Percentiles rank a stretch among this genome's conserved stretches.
Conservation (phyloP, 2,113 vertebrate species). For the Tilapia sparmanii region DNA sequence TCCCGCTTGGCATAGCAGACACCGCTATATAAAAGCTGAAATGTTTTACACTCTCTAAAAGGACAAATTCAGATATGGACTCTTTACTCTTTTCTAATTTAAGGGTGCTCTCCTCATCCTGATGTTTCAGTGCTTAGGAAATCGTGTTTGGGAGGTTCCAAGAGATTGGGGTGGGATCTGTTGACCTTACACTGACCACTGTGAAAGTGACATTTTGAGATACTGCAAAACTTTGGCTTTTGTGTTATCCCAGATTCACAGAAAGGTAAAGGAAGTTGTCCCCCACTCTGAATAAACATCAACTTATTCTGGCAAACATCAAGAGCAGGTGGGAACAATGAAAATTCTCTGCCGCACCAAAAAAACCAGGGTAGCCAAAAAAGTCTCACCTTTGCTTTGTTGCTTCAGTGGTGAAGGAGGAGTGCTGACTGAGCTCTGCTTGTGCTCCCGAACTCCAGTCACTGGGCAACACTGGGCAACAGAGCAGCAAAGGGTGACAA, state of each 20-base stretch:
- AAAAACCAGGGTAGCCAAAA: background rate
- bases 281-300: background rate
- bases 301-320: background rate
- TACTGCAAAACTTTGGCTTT: background rate
- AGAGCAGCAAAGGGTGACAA: background rate
- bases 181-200: background rate
- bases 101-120: background rate
- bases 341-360: background rate
- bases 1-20: background rate
- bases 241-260: background rate
- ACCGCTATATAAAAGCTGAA: background rate
- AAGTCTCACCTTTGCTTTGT: background rate
- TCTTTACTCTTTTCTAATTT: background rate
- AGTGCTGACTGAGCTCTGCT: background rate
- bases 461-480: background rate
- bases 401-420: background rate
- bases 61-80: background rate
- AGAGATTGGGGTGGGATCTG: background rate
- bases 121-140: background rate
- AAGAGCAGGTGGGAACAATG: background rate
- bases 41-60: background rate
- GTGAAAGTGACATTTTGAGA: background rate
- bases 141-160: accelerated
- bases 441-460: background rate
- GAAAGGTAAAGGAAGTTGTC: background rate